phyloP scores from a whole-genome alignment of 2,797 vertebrate genomes.

The Pangasius krempfi region DNA sequence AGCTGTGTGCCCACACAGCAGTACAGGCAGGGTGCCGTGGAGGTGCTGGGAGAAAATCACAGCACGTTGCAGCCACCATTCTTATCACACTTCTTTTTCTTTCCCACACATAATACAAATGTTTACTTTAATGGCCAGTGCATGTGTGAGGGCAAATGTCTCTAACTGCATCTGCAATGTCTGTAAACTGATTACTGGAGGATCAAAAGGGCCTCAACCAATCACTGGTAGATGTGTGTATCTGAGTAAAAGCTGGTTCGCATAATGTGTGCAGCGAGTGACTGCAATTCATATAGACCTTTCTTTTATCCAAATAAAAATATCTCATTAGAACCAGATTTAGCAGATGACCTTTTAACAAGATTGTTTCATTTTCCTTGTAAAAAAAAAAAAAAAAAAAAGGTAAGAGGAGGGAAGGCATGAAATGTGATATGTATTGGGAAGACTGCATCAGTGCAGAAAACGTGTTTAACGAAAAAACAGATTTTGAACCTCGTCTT shows the following conservation, averaged over 20 bases:
- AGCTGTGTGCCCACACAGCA: constrained; percentile 54
- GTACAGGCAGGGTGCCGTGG: constrained; percentile 24
- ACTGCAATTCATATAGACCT: not conserved
- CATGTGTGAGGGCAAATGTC: constrained; percentile 1
- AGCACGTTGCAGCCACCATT: constrained; percentile 29
- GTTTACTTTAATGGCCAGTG: constrained; percentile 16
- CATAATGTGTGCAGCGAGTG: not conserved
- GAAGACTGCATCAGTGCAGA: not conserved
- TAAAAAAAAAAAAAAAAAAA: no score
- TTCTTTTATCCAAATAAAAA: constrained; percentile 1
- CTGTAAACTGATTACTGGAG: constrained; percentile 14
- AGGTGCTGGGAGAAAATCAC: constrained; percentile 32
- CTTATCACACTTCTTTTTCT: constrained; percentile 27
- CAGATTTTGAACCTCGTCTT: not conserved
- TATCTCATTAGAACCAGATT: not conserved
- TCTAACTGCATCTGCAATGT: not conserved
- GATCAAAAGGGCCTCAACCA: constrained; percentile 14
- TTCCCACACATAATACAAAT: constrained; percentile 22
- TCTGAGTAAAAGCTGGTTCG: not conserved
- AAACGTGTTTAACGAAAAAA: not conserved
- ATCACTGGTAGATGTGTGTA: not conserved
- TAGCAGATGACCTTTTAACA: constrained; percentile 8
- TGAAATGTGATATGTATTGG: not conserved
- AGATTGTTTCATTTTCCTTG: not conserved
- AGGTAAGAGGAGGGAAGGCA: not conserved